Conservation (phyloP, 2,888 invertebrate genomes). For the Acanthacorydalis orientalis region DNA sequence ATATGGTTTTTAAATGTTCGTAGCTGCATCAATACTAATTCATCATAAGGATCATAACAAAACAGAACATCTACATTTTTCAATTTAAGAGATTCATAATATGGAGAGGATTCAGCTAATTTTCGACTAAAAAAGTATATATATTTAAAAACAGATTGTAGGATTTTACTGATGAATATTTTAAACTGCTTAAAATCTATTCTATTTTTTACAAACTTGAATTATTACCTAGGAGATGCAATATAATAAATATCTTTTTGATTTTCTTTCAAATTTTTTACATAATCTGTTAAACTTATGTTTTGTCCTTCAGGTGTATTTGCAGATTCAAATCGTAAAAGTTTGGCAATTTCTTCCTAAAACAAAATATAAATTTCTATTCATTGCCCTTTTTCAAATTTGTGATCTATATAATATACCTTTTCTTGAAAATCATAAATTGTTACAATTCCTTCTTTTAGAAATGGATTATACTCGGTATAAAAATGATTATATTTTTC, state of each 20-base stretch:
- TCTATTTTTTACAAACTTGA: conserved; percentile 4
- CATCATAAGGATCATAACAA: conserved; percentile 95
- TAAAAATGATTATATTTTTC: conserved; percentile 75
- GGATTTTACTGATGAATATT: background rate
- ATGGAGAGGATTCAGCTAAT: conserved; percentile 86
- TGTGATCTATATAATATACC: conserved; percentile 31
- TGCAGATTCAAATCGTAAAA: conserved; percentile 86
- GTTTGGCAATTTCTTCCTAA: conserved; percentile 78
- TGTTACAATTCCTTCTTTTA: conserved; percentile 90
- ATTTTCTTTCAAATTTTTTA: conserved; percentile 53
- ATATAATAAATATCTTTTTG: conserved; percentile 83
- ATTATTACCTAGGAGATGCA: conserved; percentile 68
- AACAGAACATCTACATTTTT: conserved; percentile 83
- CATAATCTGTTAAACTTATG: conserved; percentile 70
- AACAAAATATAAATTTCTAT: conserved; percentile 12
- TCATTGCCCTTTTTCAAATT: background rate
- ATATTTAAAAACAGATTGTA: background rate
- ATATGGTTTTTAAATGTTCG: conserved; percentile 59
- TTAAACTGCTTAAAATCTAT: background rate
- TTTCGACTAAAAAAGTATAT: conserved; percentile 49
- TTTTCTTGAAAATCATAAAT: conserved; percentile 65
- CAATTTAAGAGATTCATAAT: conserved; percentile 81
- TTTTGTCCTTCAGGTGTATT: conserved; percentile 48
- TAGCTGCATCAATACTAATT: conserved; percentile 80
- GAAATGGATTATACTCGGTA: conserved; percentile 78